phyloP scores from a whole-genome alignment of 2,888 invertebrate genomes.

The Cataglyphis livida region DNA sequence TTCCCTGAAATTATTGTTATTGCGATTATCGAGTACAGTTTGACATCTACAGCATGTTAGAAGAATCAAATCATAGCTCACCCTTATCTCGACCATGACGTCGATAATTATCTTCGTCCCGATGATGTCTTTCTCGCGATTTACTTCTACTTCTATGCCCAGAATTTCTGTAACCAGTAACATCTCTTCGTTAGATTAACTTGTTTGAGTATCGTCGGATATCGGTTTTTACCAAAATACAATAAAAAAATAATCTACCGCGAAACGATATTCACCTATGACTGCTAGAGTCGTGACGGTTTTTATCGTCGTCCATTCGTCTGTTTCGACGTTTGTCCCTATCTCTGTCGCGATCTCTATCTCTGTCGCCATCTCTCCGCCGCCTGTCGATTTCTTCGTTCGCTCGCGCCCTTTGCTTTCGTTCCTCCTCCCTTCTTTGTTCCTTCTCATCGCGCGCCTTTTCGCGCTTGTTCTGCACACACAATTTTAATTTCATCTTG shows the following conservation, averaged over 20 bases:
- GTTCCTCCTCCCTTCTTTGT: constrained; percentile 86
- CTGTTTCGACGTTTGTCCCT: constrained; percentile 81
- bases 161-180: constrained; percentile 77
- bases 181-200: not conserved
- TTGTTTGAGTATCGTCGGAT: not conserved
- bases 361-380: constrained; percentile 79
- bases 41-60: not conserved
- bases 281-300: constrained; percentile 79
- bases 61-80: constrained; percentile 55
- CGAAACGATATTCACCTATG: constrained; percentile 75
- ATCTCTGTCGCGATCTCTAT: constrained; percentile 79
- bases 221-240: not conserved
- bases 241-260: not conserved
- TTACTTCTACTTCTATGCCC: constrained; percentile 83
- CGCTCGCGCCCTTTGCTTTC: constrained; percentile 85
- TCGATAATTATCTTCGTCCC: constrained; percentile 83
- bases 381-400: constrained; percentile 82
- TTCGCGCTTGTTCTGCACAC: constrained; percentile 84
- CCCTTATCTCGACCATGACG: constrained; percentile 83
- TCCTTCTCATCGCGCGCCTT: constrained; percentile 87
- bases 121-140: constrained; percentile 83
- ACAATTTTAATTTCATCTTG: not conserved
- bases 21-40: not conserved
- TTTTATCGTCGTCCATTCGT: constrained; percentile 82
- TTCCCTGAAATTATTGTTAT: constrained; percentile 72